Evolutionary conservation across 2,113 vertebrate genomes (phyloP).

Genomic region (Vanacampus margaritifer): DNA sequence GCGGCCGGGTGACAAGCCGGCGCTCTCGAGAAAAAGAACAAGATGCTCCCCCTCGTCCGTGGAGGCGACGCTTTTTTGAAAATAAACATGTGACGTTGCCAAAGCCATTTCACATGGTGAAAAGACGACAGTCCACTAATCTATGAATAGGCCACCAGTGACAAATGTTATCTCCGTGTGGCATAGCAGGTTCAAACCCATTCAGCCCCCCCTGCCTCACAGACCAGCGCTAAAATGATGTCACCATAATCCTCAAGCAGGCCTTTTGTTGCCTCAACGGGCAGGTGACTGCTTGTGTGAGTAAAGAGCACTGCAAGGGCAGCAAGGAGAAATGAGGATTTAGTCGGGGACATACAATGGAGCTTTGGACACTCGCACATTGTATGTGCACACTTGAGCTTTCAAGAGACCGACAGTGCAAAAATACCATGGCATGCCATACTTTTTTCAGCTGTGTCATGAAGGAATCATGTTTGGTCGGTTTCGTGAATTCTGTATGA

Average conservation of each 20-base stretch:
- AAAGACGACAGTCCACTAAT: conserved; percentile 77
- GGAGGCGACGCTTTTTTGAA: conserved; percentile 57
- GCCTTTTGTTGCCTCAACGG: conserved; percentile 72
- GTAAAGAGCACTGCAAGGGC: conserved; percentile 65
- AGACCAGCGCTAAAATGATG: conserved; percentile 78
- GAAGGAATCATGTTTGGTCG: conserved; percentile 1
- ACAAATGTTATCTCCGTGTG: conserved; percentile 81
- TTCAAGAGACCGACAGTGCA: conserved; percentile 54
- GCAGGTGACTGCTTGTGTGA: conserved; percentile 75
- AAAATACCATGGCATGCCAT: conserved; percentile 49
- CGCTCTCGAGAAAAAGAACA: conserved; percentile 60
- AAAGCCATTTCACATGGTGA: conserved; percentile 77
- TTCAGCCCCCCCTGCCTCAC: conserved; percentile 72
- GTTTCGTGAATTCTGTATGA: neutral
- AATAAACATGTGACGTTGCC: conserved; percentile 75
- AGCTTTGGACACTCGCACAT: conserved; percentile 65
- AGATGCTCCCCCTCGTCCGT: conserved; percentile 66
- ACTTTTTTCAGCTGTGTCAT: conserved; percentile 38
- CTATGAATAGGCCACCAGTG: conserved; percentile 76
- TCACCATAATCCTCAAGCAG: conserved; percentile 79
- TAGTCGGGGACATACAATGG: conserved; percentile 68
- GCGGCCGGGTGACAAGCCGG: conserved; percentile 40
- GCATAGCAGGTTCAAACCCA: conserved; percentile 78
- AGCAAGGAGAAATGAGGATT: conserved; percentile 69
- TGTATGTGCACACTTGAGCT: conserved; percentile 61